Conservation (phyloP, 1,140 invertebrate species). For the Tetraneura akinire region DNA sequence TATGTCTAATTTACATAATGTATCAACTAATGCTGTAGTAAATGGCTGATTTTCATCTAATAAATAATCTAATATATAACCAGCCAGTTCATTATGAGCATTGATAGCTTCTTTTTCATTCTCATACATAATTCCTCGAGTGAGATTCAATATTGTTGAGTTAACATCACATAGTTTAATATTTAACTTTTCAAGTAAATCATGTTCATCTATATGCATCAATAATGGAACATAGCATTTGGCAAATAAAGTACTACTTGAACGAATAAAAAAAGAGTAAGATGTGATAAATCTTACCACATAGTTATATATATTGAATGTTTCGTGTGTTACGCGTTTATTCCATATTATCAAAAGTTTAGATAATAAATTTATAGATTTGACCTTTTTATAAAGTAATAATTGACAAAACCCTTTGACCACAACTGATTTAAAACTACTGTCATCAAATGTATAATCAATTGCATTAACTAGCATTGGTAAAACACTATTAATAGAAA, state of each 20-base stretch:
- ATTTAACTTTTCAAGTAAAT: not conserved
- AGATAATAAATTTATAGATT: slow-evolving; percentile 14
- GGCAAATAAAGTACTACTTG: slow-evolving; percentile 31
- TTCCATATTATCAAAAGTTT: slow-evolving; percentile 43
- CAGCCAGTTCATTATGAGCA: slow-evolving; percentile 24
- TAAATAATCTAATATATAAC: slow-evolving; percentile 39
- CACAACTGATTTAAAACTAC: slow-evolving; percentile 18
- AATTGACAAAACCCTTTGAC: slow-evolving; percentile 44
- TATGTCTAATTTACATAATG: slow-evolving; percentile 16
- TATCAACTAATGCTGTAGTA: slow-evolving; percentile 18
- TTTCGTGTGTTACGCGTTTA: not conserved
- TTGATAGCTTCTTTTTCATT: slow-evolving; percentile 10
- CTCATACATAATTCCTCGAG: not conserved
- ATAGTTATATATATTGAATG: slow-evolving; percentile 16
- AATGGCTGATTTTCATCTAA: slow-evolving; percentile 13
- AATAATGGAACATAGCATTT: slow-evolving; percentile 48
- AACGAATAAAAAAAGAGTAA: slow-evolving; percentile 28
- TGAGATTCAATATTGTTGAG: slow-evolving; percentile 17
- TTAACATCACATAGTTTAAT: slow-evolving; percentile 19
- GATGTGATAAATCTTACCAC: slow-evolving; percentile 15
- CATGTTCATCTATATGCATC: not conserved
- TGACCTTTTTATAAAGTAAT: slow-evolving; percentile 30
- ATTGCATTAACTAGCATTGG: slow-evolving; percentile 6
- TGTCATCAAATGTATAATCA: slow-evolving; percentile 26
- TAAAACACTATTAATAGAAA: not conserved